Evolutionary conservation across 1,140 invertebrate species (phyloP), one percentile per base, ranked within the genome.

Genomic region (Trachymyrmex cornetzi): DNA sequence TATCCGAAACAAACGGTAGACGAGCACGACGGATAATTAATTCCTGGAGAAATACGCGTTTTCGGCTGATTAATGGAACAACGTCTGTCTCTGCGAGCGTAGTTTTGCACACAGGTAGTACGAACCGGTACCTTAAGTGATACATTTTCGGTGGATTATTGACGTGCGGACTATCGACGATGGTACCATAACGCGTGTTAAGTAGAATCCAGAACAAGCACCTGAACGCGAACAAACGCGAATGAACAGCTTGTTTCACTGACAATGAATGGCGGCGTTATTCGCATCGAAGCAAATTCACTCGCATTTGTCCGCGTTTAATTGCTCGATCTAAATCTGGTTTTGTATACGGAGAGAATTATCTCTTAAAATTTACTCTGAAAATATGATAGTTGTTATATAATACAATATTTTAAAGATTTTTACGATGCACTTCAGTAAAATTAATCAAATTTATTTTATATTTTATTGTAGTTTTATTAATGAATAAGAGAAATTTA

Each of bases 1-100:
- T 84, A 84, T 84, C 50, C 69, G 69, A 84, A 84, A 74, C 24
- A 75, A 82, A 82, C 55, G 80, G 30, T 30, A 48, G 79, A 82
- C 34, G 66, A 72, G 12, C 67, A n/a, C 79, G 80, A 24, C 80
- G 34, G 80, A 82, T 72, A 82, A 82, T 82, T 84, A 84, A 74
- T 84, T 84, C 24, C 27, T 14, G 67, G 38, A 61, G 38, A 84
- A 84, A 61, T 11, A 38, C 67, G 55, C 64, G 38, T 72, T 84
- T 84, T 74, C 69, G 69, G 38, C 19, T 74, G 80, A 74, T 27
- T 74, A 84, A 84, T 84, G 24, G 80, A 74, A 69, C 50, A 71
- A 74, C 55, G 80, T 74, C 38, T 61, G 53, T 61, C 19, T 82
- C 19, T 24, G 34, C 38, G 53, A 30, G 22, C 12, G 57, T 12